Evolutionary conservation across 2,888 invertebrate genomes (phyloP).

Genomic region (Drosophila basisetae): DNA sequence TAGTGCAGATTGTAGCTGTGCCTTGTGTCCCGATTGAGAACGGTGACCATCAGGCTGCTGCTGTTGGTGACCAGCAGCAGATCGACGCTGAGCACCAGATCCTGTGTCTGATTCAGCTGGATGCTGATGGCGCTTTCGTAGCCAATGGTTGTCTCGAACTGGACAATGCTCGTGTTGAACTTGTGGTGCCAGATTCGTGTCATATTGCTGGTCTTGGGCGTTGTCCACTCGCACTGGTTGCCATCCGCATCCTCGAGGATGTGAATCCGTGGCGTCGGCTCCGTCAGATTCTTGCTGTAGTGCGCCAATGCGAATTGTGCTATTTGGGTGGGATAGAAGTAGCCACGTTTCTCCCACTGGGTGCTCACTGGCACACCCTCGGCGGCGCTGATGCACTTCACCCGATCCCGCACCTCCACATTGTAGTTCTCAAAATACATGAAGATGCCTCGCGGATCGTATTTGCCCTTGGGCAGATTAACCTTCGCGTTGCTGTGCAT

Average conservation of each 20-base stretch:
- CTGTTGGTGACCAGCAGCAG: constrained; percentile 90
- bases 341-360: constrained; percentile 98
- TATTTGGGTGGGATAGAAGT: constrained; percentile 99
- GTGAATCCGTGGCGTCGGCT: constrained; percentile 91
- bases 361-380: constrained; percentile 98
- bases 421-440: constrained; percentile 99
- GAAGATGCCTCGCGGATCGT: constrained; percentile 95
- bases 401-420: constrained; percentile 96
- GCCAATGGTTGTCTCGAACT: constrained; percentile 90
- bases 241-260: constrained; percentile 91
- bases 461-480: constrained; percentile 94
- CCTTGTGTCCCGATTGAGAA: constrained; percentile 92
- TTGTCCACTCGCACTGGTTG: constrained; percentile 89
- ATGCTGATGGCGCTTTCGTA: constrained; percentile 89
- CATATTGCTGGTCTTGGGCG: constrained; percentile 89
- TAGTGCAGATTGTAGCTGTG: constrained; percentile 94
- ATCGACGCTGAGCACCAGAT: constrained; percentile 92
- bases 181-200: constrained; percentile 88
- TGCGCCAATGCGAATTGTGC: constrained; percentile 99
- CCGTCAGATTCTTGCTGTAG: constrained; percentile 97
- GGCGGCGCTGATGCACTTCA: constrained; percentile 97
- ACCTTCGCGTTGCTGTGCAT: constrained; percentile 97
- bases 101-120: constrained; percentile 86
- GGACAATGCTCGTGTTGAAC: constrained; percentile 88
- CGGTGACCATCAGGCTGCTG: constrained; percentile 91